phyloP scores from a whole-genome alignment of 2,797 vertebrate species.

The Argentina silus region DNA sequence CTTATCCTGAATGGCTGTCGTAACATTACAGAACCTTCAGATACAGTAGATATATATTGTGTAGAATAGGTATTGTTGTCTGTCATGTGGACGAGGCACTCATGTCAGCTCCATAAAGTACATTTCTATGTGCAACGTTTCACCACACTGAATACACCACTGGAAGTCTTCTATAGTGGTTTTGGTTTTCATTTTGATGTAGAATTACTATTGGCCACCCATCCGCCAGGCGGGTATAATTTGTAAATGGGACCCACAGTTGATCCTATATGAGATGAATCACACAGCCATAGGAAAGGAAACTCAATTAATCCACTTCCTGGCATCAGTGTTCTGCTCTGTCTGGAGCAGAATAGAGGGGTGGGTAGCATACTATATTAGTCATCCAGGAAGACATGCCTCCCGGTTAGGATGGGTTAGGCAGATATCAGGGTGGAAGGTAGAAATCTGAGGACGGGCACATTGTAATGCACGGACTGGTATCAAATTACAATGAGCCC shows the following conservation, averaged over 20 bases:
- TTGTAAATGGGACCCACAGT: slow-evolving; percentile 48
- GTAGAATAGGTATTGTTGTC: no score
- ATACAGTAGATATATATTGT: no score
- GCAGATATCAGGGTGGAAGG: slow-evolving; percentile 18
- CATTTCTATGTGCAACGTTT: no score
- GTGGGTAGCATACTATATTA: slow-evolving; percentile 40
- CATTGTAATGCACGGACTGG: not conserved
- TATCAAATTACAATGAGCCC: not conserved
- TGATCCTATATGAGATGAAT: slow-evolving; percentile 55
- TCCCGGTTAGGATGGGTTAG: slow-evolving; percentile 27
- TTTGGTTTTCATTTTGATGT: not conserved
- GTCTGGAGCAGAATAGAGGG: slow-evolving; percentile 35
- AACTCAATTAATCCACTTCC: slow-evolving; percentile 59
- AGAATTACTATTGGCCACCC: slow-evolving; percentile 25
- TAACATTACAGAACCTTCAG: no score
- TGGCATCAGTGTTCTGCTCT: slow-evolving; percentile 28
- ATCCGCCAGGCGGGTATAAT: slow-evolving; percentile 47
- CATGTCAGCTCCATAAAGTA: no score
- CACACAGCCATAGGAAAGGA: slow-evolving; percentile 51
- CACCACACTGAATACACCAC: no score
- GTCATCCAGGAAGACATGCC: slow-evolving; percentile 45
- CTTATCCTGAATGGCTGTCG: not conserved
- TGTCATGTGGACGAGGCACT: no score
- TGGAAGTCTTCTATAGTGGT: not conserved
- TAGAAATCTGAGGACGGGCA: slow-evolving; percentile 39